Evolutionary conservation across 2,113 vertebrate species (phyloP).

Genomic region (Azemiops feae): DNA sequence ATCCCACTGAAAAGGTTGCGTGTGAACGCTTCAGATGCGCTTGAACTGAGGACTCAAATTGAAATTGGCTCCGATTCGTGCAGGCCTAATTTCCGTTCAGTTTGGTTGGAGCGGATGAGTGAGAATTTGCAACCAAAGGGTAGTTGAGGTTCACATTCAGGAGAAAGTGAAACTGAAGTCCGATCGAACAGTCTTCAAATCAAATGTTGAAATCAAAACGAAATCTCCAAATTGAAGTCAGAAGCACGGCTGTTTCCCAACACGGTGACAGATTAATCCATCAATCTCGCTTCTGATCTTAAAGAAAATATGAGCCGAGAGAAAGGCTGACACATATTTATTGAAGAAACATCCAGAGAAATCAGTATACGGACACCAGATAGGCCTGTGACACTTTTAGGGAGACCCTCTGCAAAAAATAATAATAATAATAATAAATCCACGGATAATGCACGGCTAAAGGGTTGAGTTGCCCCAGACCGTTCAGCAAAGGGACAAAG

Average conservation of each 20-base stretch:
- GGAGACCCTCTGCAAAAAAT: background rate
- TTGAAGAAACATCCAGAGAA: background rate
- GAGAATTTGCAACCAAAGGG: background rate
- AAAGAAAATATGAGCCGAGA: background rate
- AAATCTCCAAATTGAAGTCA: background rate
- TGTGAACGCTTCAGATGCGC: background rate
- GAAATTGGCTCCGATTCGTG: background rate
- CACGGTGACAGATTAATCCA: background rate
- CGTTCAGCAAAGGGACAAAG: accelerated
- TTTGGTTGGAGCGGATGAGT: background rate
- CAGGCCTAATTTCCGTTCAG: background rate
- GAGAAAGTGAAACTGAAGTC: background rate
- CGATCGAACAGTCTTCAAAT: background rate
- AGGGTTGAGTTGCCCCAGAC: background rate
- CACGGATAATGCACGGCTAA: background rate
- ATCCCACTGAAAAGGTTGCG: background rate
- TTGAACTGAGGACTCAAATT: background rate
- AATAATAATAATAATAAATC: background rate
- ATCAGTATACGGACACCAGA: background rate
- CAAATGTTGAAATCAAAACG: background rate
- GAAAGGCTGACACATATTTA: background rate
- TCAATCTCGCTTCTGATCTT: background rate
- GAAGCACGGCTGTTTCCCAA: background rate
- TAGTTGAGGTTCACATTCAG: background rate
- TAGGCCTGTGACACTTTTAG: background rate